Base-by-base conservation (phyloP, 2,113 vertebrate species). In the Ovis canadensis region DNA sequence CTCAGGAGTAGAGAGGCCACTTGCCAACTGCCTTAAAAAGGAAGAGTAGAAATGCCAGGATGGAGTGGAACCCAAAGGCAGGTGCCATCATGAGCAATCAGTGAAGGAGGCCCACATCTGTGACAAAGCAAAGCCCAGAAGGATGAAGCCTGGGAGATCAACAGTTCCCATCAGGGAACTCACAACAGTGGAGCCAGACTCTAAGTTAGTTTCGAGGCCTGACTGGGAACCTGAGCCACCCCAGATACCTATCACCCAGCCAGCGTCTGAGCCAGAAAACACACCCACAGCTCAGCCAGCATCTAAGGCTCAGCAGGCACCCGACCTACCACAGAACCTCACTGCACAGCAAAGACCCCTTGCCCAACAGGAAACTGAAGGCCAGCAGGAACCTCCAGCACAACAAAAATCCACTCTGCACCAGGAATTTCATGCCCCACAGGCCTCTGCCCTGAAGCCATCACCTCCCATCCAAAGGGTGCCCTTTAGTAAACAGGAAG, bases 121-220 rank as follows among this genome's bases (percentile, higher is more conserved):
- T 97, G 82, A 98, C 62, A 88, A 67, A 43, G 16, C 48, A 95
- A 50, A 11, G n/a, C 5, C 60, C 31, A 40, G 60, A 91, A 96
- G 40, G 43, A 97, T 98, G 97, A 96, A 96, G 21, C 43, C 97
- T 90, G 57, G 82, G 25, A 96, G 62, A 81, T 15, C 86, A 60
- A 21, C 40, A 40, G 80, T 95, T 97, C 71, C 81, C 23, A 2
- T 31, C 8, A 92, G 21, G 45, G 86, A 97, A 88, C 21, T 64
- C 86, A 57, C 52, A 77, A 77, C 82, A 64, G 23, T 48, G 48
- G 91, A 96, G 23, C 40, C 91, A 91, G 54, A 15, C 48, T 89
- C 94, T 67, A 33, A 90, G 31, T 80, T 67, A 78, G 54, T 50
- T 50, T 54, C 91, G 48, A 80, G 33, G 40, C 54, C 97, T 83